A percentile compares a stretch with the other conserved stretches of the same genome.
Conservation (phyloP, 2,113 vertebrate species). For the Peromyscus californicus region DNA sequence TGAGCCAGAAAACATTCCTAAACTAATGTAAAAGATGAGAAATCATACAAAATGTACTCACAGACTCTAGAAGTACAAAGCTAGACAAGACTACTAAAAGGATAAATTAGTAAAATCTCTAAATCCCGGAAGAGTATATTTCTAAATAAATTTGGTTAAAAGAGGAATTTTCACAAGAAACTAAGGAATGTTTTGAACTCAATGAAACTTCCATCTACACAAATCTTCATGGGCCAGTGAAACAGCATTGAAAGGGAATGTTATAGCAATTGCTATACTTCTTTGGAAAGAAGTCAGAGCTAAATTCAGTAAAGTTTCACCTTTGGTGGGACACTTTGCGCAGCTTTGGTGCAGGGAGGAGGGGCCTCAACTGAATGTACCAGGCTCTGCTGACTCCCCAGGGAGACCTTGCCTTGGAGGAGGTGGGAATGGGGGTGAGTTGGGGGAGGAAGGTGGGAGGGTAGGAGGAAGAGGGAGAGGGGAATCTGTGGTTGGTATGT, state of each 20-base stretch:
- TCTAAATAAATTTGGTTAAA: background rate
- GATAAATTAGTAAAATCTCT: background rate
- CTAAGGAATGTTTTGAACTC: background rate
- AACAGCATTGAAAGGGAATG: background rate
- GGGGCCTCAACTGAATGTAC: too few species aligned
- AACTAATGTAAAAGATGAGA: background rate
- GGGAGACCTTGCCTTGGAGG: too few species aligned
- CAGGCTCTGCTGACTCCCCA: too few species aligned
- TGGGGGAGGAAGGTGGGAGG: too few species aligned
- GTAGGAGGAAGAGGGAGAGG: too few species aligned
- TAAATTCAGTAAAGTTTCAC: background rate
- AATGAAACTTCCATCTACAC: background rate
- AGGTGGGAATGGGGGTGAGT: too few species aligned
- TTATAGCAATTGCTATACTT: background rate
- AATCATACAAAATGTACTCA: background rate
- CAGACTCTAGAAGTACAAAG: background rate
- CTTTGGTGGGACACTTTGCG: too few species aligned
- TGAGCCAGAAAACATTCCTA: background rate
- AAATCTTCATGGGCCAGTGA: background rate
- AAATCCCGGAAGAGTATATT: background rate
- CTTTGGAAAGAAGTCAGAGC: background rate
- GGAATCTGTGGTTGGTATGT: too few species aligned
- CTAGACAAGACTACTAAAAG: background rate
- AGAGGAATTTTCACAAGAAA: background rate
- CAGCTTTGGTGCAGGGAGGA: too few species aligned